Evolutionary conservation across 2,888 invertebrate genomes (phyloP).

Genomic region (Therioaphis trifolii): DNA sequence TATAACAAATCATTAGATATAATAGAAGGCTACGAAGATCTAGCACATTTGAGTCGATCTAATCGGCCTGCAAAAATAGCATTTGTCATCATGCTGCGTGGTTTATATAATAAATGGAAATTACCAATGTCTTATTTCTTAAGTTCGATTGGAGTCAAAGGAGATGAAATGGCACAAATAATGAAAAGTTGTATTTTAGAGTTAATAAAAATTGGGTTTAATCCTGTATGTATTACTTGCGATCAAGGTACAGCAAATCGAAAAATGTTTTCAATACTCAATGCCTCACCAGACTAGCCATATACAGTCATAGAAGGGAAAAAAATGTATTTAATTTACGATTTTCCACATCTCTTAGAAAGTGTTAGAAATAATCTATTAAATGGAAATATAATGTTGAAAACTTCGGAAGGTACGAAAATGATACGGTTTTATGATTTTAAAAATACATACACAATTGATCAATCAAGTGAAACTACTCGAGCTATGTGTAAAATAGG

Average conservation of each 20-base stretch:
- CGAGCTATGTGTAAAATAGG: constrained; percentile 66
- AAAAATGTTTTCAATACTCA: constrained; percentile 63
- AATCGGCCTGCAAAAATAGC: constrained; percentile 65
- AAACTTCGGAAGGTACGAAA: constrained; percentile 11
- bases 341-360: constrained; percentile 66
- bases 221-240: constrained; percentile 65
- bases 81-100: constrained; percentile 66
- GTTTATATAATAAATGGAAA: constrained; percentile 65
- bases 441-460: constrained; percentile 63
- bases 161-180: constrained; percentile 59
- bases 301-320: constrained; percentile 61
- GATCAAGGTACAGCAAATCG: constrained; percentile 65
- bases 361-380: constrained; percentile 65
- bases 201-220: constrained; percentile 63
- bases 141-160: constrained; percentile 62
- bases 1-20: constrained; percentile 65
- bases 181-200: constrained; percentile 63
- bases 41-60: constrained; percentile 64
- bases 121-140: constrained; percentile 66
- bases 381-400: constrained; percentile 63
- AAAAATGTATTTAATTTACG: constrained; percentile 65
- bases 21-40: constrained; percentile 66
- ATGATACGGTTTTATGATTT: constrained; percentile 64
- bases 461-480: constrained; percentile 61
- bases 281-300: constrained; percentile 64